Conservation (phyloP, 2,797 vertebrate genomes). For the Myotis findleyi region DNA sequence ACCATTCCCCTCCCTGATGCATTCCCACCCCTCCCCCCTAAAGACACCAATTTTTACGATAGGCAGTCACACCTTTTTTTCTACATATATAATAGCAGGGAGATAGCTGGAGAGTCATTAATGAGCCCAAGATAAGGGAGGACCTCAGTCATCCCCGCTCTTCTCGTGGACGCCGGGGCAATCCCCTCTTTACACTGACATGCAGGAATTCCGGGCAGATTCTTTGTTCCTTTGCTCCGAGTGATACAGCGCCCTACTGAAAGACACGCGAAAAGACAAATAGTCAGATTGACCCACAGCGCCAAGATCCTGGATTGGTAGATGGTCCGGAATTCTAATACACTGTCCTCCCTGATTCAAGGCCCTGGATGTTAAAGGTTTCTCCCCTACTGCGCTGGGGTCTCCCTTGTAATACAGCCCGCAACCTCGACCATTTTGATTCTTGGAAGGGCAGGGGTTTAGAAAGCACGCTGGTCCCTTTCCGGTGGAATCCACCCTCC, state of each 20-base stretch:
- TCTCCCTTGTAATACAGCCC: background rate
- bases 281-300: background rate
- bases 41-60: background rate
- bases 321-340: background rate
- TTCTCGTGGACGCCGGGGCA: background rate
- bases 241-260: background rate
- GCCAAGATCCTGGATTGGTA: background rate
- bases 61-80: background rate
- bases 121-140: background rate
- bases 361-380: background rate
- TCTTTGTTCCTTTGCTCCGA: slow-evolving; percentile 32
- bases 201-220: background rate
- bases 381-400: background rate
- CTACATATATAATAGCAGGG: background rate
- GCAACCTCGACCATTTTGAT: background rate
- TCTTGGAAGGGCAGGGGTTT: background rate
- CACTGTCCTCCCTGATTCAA: background rate
- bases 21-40: background rate
- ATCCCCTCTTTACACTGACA: slow-evolving; percentile 33
- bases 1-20: background rate
- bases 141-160: background rate
- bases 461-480: background rate
- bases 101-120: background rate
- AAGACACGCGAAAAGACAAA: background rate
- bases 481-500: background rate